A percentile compares a stretch with the other conserved stretches of the same genome.
Evolutionary conservation across 2,797 vertebrate species (phyloP).

Genomic region (Manis javanica): DNA sequence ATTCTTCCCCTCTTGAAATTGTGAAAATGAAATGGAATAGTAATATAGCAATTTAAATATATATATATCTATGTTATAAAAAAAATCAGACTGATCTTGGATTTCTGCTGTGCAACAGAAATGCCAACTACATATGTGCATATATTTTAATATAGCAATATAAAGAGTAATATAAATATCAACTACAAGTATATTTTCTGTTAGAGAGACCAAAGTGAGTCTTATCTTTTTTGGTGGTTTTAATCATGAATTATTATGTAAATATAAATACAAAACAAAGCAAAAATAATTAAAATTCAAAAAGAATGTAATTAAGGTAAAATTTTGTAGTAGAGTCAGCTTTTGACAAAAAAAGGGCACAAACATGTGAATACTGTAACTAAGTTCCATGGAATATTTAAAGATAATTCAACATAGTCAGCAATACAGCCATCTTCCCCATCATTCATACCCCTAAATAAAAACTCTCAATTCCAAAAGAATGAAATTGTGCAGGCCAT

Average conservation of each 20-base stretch:
- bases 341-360: neutral
- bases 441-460: neutral
- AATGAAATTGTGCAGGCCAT: neutral
- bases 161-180: neutral
- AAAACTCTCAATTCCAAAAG: neutral
- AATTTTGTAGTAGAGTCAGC: neutral
- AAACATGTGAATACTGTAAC: neutral
- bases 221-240: neutral
- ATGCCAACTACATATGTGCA: neutral
- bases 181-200: neutral
- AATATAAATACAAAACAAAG: constrained; percentile 1
- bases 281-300: constrained; percentile 7
- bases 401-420: neutral
- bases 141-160: neutral
- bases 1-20: neutral
- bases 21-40: neutral
- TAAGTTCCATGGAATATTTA: neutral
- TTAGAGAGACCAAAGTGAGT: neutral
- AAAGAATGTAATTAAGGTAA: neutral
- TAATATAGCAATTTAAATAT: neutral
- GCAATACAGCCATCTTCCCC: neutral
- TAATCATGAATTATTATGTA: neutral
- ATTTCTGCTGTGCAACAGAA: neutral
- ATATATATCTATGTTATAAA: neutral
- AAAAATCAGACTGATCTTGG: neutral